A percentile compares a stretch with the other conserved stretches of the same genome.
phyloP scores from a whole-genome alignment of 2,113 vertebrate genomes.

The Plectropomus leopardus region DNA sequence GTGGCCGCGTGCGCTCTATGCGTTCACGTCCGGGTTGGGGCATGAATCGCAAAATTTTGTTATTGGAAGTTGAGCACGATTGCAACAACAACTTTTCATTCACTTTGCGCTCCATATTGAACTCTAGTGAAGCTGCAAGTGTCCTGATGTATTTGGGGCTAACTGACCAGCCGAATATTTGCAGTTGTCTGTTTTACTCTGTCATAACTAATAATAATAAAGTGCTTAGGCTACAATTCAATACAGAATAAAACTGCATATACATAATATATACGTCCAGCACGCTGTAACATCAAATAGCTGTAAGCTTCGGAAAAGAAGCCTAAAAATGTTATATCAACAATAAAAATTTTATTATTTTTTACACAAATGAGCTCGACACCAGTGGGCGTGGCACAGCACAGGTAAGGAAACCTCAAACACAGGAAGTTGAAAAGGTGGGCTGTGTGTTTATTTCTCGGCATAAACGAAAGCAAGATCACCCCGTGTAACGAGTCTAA shows the following conservation, averaged over 20 bases:
- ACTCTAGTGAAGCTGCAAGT: background rate
- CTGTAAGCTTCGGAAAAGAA: background rate
- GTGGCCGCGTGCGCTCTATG: conserved; percentile 46
- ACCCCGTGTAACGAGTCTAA: background rate
- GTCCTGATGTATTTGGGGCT: background rate
- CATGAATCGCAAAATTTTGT: conserved; percentile 35
- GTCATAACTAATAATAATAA: conserved; percentile 11
- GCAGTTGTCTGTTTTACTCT: background rate
- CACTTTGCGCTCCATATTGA: background rate
- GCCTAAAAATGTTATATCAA: no score
- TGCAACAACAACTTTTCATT: background rate
- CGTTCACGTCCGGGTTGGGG: conserved; percentile 56
- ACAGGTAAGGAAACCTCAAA: conserved; percentile 64
- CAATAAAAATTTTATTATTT: background rate
- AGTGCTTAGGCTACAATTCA: background rate
- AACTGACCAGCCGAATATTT: background rate
- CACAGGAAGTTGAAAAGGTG: conserved; percentile 29
- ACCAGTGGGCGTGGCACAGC: conserved; percentile 58
- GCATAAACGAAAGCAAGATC: conserved; percentile 18
- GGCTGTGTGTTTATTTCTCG: background rate
- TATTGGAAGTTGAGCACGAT: conserved; percentile 25
- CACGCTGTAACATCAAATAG: background rate
- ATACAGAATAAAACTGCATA: background rate
- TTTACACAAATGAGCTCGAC: background rate
- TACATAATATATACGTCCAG: no score